phyloP scores from a whole-genome alignment of 2,888 invertebrate genomes.

The Parelbella ahira region DNA sequence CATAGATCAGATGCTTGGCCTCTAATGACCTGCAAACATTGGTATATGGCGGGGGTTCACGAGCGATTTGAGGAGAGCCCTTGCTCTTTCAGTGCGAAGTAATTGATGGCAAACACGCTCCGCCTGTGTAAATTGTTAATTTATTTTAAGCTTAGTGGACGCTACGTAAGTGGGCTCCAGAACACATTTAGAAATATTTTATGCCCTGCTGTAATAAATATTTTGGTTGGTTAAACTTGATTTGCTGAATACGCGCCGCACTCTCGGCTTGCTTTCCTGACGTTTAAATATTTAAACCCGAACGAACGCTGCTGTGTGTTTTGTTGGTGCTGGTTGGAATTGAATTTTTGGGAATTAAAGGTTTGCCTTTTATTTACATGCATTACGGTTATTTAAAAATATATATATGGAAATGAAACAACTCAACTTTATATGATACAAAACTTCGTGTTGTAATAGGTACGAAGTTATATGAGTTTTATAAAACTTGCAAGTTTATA shows the following conservation, averaged over 20 bases:
- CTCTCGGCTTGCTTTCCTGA: neutral
- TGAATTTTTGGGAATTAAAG: too few relatives aligned
- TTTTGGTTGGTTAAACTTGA: constrained; percentile 13
- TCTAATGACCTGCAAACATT: constrained; percentile 62
- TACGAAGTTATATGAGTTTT: too few relatives aligned
- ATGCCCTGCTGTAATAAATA: constrained; percentile 4
- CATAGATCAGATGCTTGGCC: constrained; percentile 28
- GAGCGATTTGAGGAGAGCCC: constrained; percentile 41
- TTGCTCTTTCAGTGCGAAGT: constrained; percentile 35
- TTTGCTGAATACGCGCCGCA: constrained; percentile 6
- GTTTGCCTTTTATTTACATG: too few relatives aligned
- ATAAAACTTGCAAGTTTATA: too few relatives aligned
- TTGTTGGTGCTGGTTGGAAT: neutral
- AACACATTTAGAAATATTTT: constrained; percentile 14
- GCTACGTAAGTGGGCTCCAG: constrained; percentile 10
- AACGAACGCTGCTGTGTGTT: neutral
- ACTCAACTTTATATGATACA: too few relatives aligned
- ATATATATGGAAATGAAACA: too few relatives aligned
- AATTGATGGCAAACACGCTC: constrained; percentile 47
- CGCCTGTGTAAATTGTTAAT: constrained; percentile 26
- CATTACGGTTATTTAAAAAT: too few relatives aligned
- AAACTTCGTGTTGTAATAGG: too few relatives aligned
- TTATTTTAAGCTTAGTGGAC: constrained; percentile 29
- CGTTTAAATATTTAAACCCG: constrained; percentile 12
- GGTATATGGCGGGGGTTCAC: constrained; percentile 37